Evolutionary conservation across 2,797 vertebrate genomes (phyloP).

Genomic region (Molothrus ater): DNA sequence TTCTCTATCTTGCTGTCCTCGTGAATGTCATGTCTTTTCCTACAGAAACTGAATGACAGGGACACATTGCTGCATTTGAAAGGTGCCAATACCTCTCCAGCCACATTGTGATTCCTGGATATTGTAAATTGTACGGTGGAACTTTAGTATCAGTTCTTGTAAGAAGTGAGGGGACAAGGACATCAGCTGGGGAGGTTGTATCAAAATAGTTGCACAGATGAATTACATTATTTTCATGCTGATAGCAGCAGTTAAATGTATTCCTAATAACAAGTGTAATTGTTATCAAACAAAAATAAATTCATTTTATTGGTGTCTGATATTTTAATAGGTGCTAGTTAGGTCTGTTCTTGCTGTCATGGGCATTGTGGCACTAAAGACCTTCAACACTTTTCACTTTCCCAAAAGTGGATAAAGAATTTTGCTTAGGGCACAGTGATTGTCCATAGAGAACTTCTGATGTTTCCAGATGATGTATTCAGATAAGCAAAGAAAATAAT

Average conservation of each 20-base stretch:
- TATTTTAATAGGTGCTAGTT: neutral
- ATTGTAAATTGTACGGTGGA: neutral
- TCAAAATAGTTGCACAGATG: neutral
- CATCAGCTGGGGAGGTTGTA: neutral
- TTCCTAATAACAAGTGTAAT: neutral
- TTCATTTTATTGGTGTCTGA: neutral
- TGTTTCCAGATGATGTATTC: neutral
- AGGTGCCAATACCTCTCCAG: neutral
- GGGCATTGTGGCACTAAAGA: neutral
- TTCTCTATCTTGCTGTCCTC: neutral
- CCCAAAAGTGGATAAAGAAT: neutral
- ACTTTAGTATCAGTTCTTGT: neutral
- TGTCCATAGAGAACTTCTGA: neutral
- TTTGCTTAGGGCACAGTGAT: neutral
- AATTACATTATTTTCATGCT: neutral
- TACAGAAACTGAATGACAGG: neutral
- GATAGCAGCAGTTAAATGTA: neutral
- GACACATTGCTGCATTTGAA: neutral
- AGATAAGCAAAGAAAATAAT: constrained; percentile 8
- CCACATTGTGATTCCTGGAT: neutral
- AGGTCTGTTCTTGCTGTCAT: accelerated
- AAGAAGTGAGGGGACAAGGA: neutral
- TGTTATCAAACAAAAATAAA: neutral
- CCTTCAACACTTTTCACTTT: neutral
- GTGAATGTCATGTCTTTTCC: neutral